Evolutionary conservation across 2,797 vertebrate genomes (phyloP), one percentile per base, ranked within the genome.

Genomic region (Epinephelus malabaricus): DNA sequence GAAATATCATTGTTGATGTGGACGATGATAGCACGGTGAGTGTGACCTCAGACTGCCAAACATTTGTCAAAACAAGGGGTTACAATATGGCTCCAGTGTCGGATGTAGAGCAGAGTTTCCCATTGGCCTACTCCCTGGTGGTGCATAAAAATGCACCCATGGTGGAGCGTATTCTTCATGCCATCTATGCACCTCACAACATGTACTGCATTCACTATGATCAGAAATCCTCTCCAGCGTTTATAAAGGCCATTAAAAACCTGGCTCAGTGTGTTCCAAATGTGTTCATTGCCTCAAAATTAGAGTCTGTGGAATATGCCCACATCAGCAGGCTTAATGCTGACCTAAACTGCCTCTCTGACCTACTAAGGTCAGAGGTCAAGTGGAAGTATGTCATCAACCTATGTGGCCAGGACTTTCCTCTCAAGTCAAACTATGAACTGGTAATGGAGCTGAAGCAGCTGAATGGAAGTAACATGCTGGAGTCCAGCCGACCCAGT

Each of bases 171-270:
- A 95, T 98, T 13, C 94, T 99, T n/a, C 92, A 92, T n/a, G 93
- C 97, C 19, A 93, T 97, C 70, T 98, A 98, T 27, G 93, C 93
- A 56, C 95, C 79, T 82, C 94, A 96, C 30, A 99, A 98, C 85
- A 83, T 98, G 85, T 99, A 98, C 79, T 99, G 98, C 78, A 96
- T 99, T 43, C 98, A 99, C 93, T 97, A 97, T 66, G 98, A 98
- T 84, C 94, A 85, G 64, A 99, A 98, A 90, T 95, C 98, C 15
- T 69, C 96, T 1, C 82, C 87, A 40, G 66, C 73, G 5, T 99
- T 99, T 83, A 96, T 96, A 78, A 83, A 80, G 59, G 97, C 97
- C 61, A 92, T 98, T 82, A 88, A 92, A 68, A 97, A 95, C 84
- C 81, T 99, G 73, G 96, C 96, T 46, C 95, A 74, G 19, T 99